Evolutionary conservation across 2,113 vertebrate genomes (phyloP), one percentile per base, ranked within the genome.

Genomic region (Phalacrocorax brasilianus): DNA sequence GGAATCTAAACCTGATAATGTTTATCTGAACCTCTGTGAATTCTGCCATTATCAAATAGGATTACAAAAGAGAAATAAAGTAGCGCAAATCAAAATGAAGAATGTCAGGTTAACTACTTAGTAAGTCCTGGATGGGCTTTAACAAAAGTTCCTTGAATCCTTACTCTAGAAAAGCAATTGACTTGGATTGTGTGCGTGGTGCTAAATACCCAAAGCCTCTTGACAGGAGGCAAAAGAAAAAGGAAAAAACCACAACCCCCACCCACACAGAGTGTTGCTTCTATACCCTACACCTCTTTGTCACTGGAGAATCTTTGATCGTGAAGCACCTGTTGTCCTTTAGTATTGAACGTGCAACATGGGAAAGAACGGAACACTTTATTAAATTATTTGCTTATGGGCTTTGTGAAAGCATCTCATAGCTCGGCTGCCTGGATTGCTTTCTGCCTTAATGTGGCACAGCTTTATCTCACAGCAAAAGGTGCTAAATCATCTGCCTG

Each of bases 391-490:
- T 89, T 87, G 72, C 74, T 83, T 61, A 88, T 7, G 33, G 62
- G 61, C 55, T 92, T 65, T 66, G 40, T 72, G 62, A 92, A 91
- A 87, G 66, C 11, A 2, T 72, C 93, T 93, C 70, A 42, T 89
- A 87, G 58, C 68, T 93, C 11, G 18, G 73, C 91, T 93, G 88
- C 86, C 35, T 91, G 77, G 49, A 53, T 58, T 81, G 24, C 80
- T 87, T 89, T 93, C 74, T 68, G 40, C 40, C 70, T 76, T 87
- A 58, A 75, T 89, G 58, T 92, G 77, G 70, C 81, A 76, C 62
- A 87, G 70, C 70, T 96, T 93, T 82, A 84, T 96, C 73, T 85
- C 49, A 49, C 83, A 91, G 89, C 70, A 85, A 87, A 91, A 94
- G 86, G 87, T 81, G 77, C 85, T 93, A 97, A 96, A 96, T 91